These are phyloP conservation scores for Steatornis caripensis DNA, from an alignment of 2,113 vertebrate genomes.

Conservation along the genomic window DNA sequence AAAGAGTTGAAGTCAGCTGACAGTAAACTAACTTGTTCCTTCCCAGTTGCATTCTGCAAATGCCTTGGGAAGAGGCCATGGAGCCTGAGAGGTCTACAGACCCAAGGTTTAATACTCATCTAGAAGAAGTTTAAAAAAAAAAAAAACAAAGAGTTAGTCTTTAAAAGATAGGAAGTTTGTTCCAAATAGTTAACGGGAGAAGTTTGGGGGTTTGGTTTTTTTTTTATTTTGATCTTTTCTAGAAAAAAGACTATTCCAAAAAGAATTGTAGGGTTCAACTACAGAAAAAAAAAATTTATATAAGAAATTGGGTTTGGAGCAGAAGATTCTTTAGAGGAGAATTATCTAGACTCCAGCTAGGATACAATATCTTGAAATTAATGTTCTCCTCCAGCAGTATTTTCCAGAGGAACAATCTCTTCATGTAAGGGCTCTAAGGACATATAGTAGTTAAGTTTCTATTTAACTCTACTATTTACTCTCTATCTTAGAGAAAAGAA, in stretches of 20 bases:
- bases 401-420: background rate
- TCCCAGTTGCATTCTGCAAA: background rate
- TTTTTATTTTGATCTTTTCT: background rate
- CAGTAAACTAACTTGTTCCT: background rate
- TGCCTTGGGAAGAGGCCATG: background rate
- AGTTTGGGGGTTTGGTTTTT: background rate
- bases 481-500: too few relatives aligned
- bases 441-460: background rate
- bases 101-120: background rate
- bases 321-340: background rate
- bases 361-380: background rate
- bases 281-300: accelerated
- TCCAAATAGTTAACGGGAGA: background rate
- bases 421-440: background rate
- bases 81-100: background rate
- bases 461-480: background rate
- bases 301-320: background rate
- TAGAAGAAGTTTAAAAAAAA: background rate
- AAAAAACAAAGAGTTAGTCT: too few relatives aligned
- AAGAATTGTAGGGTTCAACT: background rate
- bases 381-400: background rate
- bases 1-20: background rate
- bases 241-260: background rate
- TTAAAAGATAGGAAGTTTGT: background rate
- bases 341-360: background rate